Evolutionary conservation across 2,888 invertebrate species (phyloP), one percentile per base, ranked within the genome.

Genomic region (Matsumyia berberina): DNA sequence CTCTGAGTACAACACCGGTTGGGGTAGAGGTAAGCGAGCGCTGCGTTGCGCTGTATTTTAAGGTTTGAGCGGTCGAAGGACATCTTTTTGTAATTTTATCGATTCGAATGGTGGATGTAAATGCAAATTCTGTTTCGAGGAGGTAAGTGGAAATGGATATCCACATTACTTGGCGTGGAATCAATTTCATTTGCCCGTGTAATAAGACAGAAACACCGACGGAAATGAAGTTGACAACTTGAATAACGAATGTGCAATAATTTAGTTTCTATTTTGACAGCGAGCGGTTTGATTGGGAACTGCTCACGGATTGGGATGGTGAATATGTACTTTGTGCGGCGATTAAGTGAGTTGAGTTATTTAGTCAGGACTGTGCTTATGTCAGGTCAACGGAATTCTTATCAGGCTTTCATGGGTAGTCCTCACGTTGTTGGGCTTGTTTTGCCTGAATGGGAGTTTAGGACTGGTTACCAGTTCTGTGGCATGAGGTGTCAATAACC

Each of bases 1-100:
- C 11, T 8, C 72, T 35, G 33, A n/a, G 11, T 31, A 5, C 53
- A 5, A 5, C 53, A 5, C 44, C 62, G 57, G 15, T 15, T 37
- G 17, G 19, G 17, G 35, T 46, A 7, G 53, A 49, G 64, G 60
- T 69, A 39, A 33, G 35, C 19, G 35, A 17, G 46, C 62, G 64
- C 4, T 44, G 70, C 58, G 64, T 76, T 46, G 46, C 62, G 64
- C 4, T 44, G 70, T 66, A 70, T 76, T 46, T 72, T 53, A 64
- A 79, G 79, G 66, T 49, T 53, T 80, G 55, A 60, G 60, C 74
- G 29, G 39, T 66, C 58, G 62, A 85, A 76, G 85, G 85, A 85
- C 85, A 85, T 85, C 67, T 74, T 79, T 85, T 85, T 85, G 76
- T 76, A 85, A 76, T 80, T 85, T 85, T 85, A 85, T 85, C 74